These are phyloP conservation scores for Antheraea assamensis DNA, from an alignment of 2,888 invertebrate species.

Conservation along the genomic window DNA sequence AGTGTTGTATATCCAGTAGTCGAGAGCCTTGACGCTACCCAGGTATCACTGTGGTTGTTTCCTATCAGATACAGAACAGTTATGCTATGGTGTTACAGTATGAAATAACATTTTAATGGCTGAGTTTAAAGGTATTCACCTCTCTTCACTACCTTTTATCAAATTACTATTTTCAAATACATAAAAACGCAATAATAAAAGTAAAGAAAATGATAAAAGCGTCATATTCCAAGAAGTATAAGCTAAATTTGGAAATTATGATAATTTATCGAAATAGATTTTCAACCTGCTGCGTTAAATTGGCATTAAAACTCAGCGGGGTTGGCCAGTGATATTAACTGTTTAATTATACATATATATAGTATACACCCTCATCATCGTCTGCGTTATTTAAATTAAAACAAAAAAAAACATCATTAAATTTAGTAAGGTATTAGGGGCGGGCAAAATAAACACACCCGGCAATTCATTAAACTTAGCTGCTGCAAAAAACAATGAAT, in stretches of 20 bases:
- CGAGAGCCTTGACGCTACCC: too few species aligned
- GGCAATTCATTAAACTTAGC: too few species aligned
- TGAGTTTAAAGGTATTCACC: too few species aligned
- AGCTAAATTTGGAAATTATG: conserved; percentile 20
- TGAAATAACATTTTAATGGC: too few species aligned
- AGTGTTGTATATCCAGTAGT: too few species aligned
- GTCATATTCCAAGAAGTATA: conserved; percentile 15
- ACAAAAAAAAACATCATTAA: conserved; percentile 13
- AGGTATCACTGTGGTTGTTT: too few species aligned
- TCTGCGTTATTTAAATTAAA: neutral
- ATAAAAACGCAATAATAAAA: neutral
- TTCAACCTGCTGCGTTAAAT: conserved; percentile 10
- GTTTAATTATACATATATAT: neutral
- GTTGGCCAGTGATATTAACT: neutral
- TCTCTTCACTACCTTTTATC: too few species aligned
- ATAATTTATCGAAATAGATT: conserved; percentile 6
- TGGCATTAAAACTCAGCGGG: conserved; percentile 6
- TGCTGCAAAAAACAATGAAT: too few species aligned
- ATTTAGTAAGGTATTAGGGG: neutral
- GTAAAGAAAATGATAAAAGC: neutral
- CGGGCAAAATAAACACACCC: too few species aligned
- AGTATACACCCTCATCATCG: neutral
- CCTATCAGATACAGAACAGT: too few species aligned
- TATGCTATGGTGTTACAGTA: too few species aligned
- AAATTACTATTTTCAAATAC: neutral